Evolutionary conservation across 2,888 invertebrate species (phyloP).

Genomic region (Nysson spinosus): DNA sequence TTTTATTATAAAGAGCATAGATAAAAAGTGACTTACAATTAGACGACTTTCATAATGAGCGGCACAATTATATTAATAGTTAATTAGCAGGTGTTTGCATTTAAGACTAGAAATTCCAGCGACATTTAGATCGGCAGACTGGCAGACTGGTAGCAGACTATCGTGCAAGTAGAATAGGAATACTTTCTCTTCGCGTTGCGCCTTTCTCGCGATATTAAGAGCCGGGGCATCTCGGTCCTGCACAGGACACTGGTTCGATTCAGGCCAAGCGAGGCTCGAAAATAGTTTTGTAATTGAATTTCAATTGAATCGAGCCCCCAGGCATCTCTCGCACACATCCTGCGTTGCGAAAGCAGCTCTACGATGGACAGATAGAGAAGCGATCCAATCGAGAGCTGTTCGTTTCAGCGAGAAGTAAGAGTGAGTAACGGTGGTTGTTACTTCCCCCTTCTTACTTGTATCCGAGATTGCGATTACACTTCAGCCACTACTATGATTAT

Average conservation of each 20-base stretch:
- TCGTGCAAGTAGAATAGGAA: constrained; percentile 38
- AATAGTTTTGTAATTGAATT: constrained; percentile 62
- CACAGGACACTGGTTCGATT: constrained; percentile 38
- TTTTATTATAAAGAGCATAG: too few relatives aligned
- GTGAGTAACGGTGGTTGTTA: constrained; percentile 46
- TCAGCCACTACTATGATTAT: constrained; percentile 19
- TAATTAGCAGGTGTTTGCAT: neutral
- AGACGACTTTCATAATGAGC: too few relatives aligned
- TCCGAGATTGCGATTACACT: constrained; percentile 21
- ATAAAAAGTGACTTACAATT: too few relatives aligned
- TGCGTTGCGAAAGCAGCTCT: constrained; percentile 54
- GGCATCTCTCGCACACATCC: constrained; percentile 48
- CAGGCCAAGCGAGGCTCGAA: constrained; percentile 39
- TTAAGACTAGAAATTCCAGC: constrained; percentile 19
- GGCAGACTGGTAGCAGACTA: constrained; percentile 27
- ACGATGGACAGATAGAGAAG: constrained; percentile 48
- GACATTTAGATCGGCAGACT: constrained; percentile 2
- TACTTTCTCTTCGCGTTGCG: constrained; percentile 51
- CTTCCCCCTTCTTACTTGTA: constrained; percentile 4
- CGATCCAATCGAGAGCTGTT: constrained; percentile 50
- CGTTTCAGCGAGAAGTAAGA: constrained; percentile 49
- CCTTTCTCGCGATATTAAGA: constrained; percentile 39
- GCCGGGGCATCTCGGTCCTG: constrained; percentile 25
- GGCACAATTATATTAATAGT: too few relatives aligned
- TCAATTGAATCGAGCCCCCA: constrained; percentile 49